Evolutionary conservation across 1,140 invertebrate genomes (phyloP).

Genomic region (Panagrolaimus sp.): DNA sequence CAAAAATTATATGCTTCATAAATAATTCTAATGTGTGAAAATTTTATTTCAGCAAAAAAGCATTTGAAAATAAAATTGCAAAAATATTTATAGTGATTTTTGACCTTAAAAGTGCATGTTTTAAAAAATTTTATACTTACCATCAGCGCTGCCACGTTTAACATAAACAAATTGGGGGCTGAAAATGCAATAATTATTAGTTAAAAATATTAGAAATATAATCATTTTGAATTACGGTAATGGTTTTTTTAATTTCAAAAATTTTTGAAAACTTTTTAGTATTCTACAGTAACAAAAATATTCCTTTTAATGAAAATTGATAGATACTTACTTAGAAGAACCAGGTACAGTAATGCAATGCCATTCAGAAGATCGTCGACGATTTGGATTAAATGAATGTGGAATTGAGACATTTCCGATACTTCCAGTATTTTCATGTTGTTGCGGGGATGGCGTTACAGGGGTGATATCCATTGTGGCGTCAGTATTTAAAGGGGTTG

Average conservation of each 20-base stretch:
- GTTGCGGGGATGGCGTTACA: background rate
- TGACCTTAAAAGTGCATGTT: too few relatives aligned
- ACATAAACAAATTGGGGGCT: constrained; percentile 56
- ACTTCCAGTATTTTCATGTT: background rate
- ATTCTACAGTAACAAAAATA: background rate
- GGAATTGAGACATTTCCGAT: background rate
- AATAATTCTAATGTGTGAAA: background rate
- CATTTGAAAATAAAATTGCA: background rate
- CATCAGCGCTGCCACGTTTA: constrained; percentile 58
- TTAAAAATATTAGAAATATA: constrained; percentile 35
- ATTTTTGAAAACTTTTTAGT: too few relatives aligned
- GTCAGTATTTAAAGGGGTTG: constrained; percentile 20
- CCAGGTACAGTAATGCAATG: constrained; percentile 58
- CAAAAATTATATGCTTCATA: background rate
- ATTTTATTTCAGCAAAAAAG: background rate
- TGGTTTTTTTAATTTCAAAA: too few relatives aligned
- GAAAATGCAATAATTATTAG: constrained; percentile 14
- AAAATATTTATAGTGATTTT: background rate
- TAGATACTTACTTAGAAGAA: constrained; percentile 1
- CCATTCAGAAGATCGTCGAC: constrained; percentile 54
- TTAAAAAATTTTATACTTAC: constrained; percentile 37
- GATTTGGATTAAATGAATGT: constrained; percentile 17
- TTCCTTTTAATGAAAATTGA: constrained; percentile 17
- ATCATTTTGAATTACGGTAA: constrained; percentile 31
- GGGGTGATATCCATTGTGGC: constrained; percentile 25